These are phyloP conservation scores for Synergus umbraculus DNA, from an alignment of 2,888 invertebrate genomes.

Conservation along the genomic window DNA sequence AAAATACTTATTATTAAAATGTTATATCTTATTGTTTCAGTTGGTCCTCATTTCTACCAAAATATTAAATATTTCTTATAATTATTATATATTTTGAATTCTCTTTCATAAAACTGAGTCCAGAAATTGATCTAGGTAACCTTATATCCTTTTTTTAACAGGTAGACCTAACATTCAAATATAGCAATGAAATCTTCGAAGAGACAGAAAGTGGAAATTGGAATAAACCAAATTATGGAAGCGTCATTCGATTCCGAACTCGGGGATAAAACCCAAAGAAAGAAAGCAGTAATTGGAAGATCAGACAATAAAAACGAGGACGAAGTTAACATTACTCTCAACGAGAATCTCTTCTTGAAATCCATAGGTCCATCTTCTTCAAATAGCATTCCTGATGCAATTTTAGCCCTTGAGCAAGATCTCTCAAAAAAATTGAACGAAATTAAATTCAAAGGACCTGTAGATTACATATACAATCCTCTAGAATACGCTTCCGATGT, in stretches of 20 bases:
- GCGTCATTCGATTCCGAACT: background rate
- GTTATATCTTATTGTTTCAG: background rate
- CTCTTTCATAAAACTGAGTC: background rate
- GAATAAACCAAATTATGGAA: background rate
- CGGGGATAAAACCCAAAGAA: background rate
- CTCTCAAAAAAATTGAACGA: constrained; percentile 59
- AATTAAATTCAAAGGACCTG: constrained; percentile 72
- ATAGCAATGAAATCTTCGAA: background rate
- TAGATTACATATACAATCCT: constrained; percentile 89
- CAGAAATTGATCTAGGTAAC: background rate
- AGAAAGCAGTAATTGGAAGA: background rate
- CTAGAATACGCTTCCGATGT: constrained; percentile 89
- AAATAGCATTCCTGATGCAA: constrained; percentile 59
- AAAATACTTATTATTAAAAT: background rate
- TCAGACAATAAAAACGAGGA: background rate
- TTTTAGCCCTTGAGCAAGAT: constrained; percentile 65
- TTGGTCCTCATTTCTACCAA: background rate
- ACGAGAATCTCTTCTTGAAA: background rate
- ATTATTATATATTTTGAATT: background rate
- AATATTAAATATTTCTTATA: background rate
- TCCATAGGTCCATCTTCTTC: constrained; percentile 42
- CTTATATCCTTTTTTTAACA: background rate
- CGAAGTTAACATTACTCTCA: background rate
- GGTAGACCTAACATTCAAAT: background rate
- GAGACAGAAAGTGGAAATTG: background rate